These are phyloP conservation scores for Pachypsylla venusta DNA, from an alignment of 1,140 invertebrate genomes.

Conservation along the genomic window DNA sequence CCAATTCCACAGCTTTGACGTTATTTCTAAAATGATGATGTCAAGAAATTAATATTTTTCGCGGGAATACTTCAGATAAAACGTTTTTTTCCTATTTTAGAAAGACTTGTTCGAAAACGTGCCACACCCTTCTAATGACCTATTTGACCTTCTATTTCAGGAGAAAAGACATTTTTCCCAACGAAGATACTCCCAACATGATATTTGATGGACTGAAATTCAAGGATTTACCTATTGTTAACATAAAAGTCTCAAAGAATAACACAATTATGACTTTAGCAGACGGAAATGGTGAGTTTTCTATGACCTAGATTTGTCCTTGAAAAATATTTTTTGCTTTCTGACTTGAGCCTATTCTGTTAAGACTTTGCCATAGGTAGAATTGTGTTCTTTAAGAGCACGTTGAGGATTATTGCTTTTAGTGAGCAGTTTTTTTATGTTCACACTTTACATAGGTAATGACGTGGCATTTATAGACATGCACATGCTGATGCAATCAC, in stretches of 20 bases:
- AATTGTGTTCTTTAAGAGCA: too few species aligned
- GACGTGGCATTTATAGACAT: too few species aligned
- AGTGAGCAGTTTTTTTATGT: too few species aligned
- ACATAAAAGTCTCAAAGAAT: constrained; percentile 65
- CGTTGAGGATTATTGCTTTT: too few species aligned
- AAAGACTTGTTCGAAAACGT: too few species aligned
- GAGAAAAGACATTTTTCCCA: constrained; percentile 54
- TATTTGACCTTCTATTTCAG: constrained; percentile 33
- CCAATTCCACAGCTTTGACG: too few species aligned
- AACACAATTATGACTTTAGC: constrained; percentile 72
- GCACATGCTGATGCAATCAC: too few species aligned
- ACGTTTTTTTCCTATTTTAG: too few species aligned
- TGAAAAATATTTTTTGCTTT: neutral
- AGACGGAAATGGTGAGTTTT: constrained; percentile 42
- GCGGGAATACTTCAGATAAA: too few species aligned
- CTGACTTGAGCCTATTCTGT: neutral
- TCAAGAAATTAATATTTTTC: too few species aligned
- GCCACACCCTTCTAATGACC: neutral
- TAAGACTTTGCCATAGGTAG: neutral
- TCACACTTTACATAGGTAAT: too few species aligned
- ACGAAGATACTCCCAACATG: constrained; percentile 47
- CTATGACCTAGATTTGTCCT: neutral
- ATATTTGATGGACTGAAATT: constrained; percentile 65
- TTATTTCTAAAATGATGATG: too few species aligned
- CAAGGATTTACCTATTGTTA: constrained; percentile 61